A percentile compares a stretch with the other conserved stretches of the same genome.
Conservation (phyloP, 1,140 invertebrate species). For the Drosophila erecta region DNA sequence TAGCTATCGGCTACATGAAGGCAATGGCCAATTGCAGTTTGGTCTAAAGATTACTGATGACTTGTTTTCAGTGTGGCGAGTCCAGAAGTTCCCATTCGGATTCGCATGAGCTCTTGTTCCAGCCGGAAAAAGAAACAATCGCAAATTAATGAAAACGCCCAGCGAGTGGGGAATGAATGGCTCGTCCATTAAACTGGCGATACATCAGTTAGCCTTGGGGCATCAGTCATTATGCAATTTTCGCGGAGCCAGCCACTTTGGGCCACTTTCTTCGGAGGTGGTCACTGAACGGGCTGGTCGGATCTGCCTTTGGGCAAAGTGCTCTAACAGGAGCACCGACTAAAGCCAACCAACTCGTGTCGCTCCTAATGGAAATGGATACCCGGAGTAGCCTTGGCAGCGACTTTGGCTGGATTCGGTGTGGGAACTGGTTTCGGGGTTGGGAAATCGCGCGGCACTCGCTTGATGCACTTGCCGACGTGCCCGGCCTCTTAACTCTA, state of each 20-base stretch:
- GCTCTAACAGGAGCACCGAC: slow-evolving; percentile 32
- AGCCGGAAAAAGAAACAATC: slow-evolving; percentile 17
- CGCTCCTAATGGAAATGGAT: slow-evolving; percentile 41
- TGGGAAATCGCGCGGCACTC: slow-evolving; percentile 50
- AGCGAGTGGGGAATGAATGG: slow-evolving; percentile 6
- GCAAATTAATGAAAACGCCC: slow-evolving; percentile 13
- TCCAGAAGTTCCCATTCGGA: neutral
- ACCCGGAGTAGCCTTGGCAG: slow-evolving; percentile 34
- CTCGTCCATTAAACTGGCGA: slow-evolving; percentile 26
- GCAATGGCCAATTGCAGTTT: neutral
- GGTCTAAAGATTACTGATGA: too few relatives aligned
- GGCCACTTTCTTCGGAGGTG: slow-evolving; percentile 41
- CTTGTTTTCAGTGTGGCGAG: neutral
- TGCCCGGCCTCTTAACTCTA: slow-evolving; percentile 44
- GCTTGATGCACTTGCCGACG: slow-evolving; percentile 52
- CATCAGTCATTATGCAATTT: slow-evolving; percentile 52
- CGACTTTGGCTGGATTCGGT: slow-evolving; percentile 26
- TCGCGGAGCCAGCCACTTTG: neutral
- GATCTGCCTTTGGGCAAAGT: slow-evolving; percentile 34
- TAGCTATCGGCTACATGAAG: too few relatives aligned
- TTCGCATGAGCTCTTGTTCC: neutral
- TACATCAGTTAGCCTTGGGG: slow-evolving; percentile 35
- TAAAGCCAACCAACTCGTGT: slow-evolving; percentile 32
- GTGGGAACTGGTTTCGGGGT: slow-evolving; percentile 61
- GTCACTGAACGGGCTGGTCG: slow-evolving; percentile 28